Percentiles rank a stretch among this genome's conserved stretches.
Evolutionary conservation across 2,113 vertebrate genomes (phyloP).

Genomic region (Rostratula benghalensis): DNA sequence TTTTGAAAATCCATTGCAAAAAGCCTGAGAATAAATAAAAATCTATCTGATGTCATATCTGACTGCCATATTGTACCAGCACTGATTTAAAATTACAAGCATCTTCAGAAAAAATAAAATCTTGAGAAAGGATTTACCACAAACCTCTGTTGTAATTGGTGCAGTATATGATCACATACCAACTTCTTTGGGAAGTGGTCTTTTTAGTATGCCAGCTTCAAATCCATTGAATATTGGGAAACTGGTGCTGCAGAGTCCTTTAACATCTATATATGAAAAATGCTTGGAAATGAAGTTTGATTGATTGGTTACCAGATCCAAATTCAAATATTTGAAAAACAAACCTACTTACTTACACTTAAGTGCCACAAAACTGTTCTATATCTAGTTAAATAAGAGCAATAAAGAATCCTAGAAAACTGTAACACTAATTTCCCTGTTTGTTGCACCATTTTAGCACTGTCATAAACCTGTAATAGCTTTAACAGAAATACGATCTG

Average conservation of each 20-base stretch:
- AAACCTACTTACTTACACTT: constrained; percentile 36
- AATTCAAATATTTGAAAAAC: constrained; percentile 55
- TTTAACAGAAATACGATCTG: constrained; percentile 69
- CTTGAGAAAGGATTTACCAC: not conserved
- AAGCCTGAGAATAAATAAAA: not conserved
- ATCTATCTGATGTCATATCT: not conserved
- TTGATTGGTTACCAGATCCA: constrained; percentile 13
- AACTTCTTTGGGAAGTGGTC: not conserved
- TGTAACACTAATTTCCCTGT: constrained; percentile 62
- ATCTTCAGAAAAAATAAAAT: not conserved
- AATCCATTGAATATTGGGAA: constrained; percentile 23
- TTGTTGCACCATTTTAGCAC: constrained; percentile 64
- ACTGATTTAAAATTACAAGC: not conserved
- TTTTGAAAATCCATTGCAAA: not conserved
- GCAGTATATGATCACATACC: not conserved
- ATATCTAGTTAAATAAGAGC: constrained; percentile 59
- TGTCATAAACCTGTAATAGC: constrained; percentile 66
- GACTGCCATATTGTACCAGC: not conserved
- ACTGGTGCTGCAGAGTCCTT: constrained; percentile 43
- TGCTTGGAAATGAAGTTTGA: constrained; percentile 19
- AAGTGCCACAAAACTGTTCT: constrained; percentile 51
- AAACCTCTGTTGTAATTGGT: not conserved
- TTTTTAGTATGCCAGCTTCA: not conserved
- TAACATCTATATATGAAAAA: constrained; percentile 23
- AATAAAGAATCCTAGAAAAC: constrained; percentile 45